phyloP scores from a whole-genome alignment of 2,888 invertebrate genomes.

The Mamestra brassicae region DNA sequence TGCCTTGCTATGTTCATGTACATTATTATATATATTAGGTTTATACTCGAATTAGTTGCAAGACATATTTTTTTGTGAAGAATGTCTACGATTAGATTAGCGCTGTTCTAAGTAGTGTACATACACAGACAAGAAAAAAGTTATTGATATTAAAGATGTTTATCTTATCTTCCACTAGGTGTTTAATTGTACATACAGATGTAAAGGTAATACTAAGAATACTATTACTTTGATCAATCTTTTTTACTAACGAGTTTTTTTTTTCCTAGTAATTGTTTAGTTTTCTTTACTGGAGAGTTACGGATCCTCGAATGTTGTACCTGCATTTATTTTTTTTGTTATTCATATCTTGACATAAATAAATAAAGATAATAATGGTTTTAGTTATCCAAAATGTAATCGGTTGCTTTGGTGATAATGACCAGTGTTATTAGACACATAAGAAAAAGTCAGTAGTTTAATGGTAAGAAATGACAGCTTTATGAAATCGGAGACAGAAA shows the following conservation, averaged over 20 bases:
- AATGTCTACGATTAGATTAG: constrained; percentile 87
- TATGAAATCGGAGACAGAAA: constrained; percentile 85
- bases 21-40: constrained; percentile 85
- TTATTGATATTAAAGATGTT: constrained; percentile 90
- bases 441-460: constrained; percentile 89
- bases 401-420: constrained; percentile 82
- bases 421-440: constrained; percentile 84
- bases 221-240: constrained; percentile 83
- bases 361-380: constrained; percentile 87
- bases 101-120: constrained; percentile 86
- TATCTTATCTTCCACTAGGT: constrained; percentile 91
- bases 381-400: constrained; percentile 83
- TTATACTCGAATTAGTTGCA: constrained; percentile 91
- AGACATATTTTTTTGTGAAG: constrained; percentile 88
- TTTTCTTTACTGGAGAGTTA: constrained; percentile 89
- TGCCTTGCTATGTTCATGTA: constrained; percentile 90
- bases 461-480: constrained; percentile 89
- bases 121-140: constrained; percentile 75
- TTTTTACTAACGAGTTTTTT: constrained; percentile 85
- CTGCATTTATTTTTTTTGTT: constrained; percentile 90
- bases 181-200: constrained; percentile 85
- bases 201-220: constrained; percentile 79
- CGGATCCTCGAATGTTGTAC: constrained; percentile 91
- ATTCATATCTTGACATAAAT: constrained; percentile 89
- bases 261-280: constrained; percentile 89